phyloP scores from a whole-genome alignment of 2,888 invertebrate genomes.

The Eupithecia abbreviata region DNA sequence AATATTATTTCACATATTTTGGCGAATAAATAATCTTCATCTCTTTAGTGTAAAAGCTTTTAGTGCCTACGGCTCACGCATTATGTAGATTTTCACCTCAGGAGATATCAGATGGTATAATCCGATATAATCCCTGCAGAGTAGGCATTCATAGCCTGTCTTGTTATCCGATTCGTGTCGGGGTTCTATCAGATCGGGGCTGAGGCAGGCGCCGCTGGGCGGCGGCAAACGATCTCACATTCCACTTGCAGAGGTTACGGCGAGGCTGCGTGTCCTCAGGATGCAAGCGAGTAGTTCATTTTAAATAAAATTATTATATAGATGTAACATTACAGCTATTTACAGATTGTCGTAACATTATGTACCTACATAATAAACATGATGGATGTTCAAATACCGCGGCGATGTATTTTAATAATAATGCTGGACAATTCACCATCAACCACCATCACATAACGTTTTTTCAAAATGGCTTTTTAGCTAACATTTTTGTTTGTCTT shows the following conservation, averaged over 20 bases:
- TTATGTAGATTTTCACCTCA: background rate
- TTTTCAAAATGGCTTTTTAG: too few species aligned
- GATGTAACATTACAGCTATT: too few species aligned
- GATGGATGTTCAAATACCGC: too few species aligned
- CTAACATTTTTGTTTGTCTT: too few species aligned
- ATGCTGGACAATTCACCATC: too few species aligned
- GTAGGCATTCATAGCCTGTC: background rate
- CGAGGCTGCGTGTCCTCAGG: background rate
- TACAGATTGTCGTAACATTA: too few species aligned
- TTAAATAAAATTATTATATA: too few species aligned
- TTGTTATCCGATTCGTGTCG: background rate
- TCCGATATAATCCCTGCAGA: background rate
- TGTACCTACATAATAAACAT: too few species aligned
- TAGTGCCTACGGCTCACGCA: background rate
- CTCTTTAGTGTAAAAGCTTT: background rate
- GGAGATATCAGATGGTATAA: background rate
- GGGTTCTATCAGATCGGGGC: background rate
- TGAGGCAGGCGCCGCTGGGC: background rate
- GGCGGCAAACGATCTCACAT: background rate
- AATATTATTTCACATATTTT: background rate
- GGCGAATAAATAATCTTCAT: background rate
- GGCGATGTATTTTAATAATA: too few species aligned
- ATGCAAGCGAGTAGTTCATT: background rate
- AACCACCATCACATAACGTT: too few species aligned
- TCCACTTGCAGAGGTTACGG: background rate